phyloP scores from a whole-genome alignment of 1,140 invertebrate species.

The Megalonaias nervosa region DNA sequence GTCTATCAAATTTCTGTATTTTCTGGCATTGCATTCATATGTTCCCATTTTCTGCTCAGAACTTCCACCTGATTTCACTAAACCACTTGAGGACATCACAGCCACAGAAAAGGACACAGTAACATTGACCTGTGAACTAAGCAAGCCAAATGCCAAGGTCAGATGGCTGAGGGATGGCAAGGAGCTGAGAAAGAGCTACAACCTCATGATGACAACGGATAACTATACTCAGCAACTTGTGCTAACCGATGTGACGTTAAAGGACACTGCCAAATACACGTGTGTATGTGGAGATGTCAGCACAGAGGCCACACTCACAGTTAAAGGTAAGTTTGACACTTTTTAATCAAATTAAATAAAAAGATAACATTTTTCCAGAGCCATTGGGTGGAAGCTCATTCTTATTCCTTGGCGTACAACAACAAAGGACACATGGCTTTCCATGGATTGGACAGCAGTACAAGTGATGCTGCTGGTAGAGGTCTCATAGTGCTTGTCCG shows the following conservation, averaged over 20 bases:
- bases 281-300: conserved; percentile 56
- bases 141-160: conserved; percentile 30
- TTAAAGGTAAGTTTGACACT: conserved; percentile 51
- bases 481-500: too few relatives aligned
- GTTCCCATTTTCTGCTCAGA: conserved; percentile 42
- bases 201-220: conserved; percentile 77
- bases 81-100: conserved; percentile 53
- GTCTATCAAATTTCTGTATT: too few relatives aligned
- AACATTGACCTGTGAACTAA: conserved; percentile 35
- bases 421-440: too few relatives aligned
- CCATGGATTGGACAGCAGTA: too few relatives aligned
- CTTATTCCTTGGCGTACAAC: too few relatives aligned
- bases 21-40: too few relatives aligned
- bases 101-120: conserved; percentile 50
- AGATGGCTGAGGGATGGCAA: conserved; percentile 92
- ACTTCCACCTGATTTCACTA: conserved; percentile 58
- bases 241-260: conserved; percentile 50
- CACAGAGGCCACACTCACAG: conserved; percentile 53
- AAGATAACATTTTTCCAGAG: too few relatives aligned
- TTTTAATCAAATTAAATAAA: too few relatives aligned
- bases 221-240: conserved; percentile 58
- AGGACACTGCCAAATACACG: conserved; percentile 59
- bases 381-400: too few relatives aligned
- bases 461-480: too few relatives aligned
- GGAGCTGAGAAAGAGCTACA: conserved; percentile 75